Conservation (phyloP, 2,888 invertebrate genomes). For the Troides aeacus region DNA sequence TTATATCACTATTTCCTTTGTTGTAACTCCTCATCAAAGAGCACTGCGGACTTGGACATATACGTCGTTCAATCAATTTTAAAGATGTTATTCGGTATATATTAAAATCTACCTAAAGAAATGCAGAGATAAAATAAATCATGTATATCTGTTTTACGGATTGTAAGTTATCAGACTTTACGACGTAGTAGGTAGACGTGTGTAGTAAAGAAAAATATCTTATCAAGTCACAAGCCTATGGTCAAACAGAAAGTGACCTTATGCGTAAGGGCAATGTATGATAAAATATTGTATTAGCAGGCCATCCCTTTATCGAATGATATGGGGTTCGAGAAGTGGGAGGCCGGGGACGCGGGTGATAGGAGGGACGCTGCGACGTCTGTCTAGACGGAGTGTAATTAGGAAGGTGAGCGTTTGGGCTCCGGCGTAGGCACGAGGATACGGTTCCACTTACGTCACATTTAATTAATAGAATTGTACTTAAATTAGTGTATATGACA, state of each 20-base stretch:
- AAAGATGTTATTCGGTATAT: too few relatives aligned
- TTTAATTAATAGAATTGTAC: conserved; percentile 56
- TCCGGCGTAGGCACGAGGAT: conserved; percentile 45
- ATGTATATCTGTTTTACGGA: too few relatives aligned
- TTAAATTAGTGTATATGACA: conserved; percentile 39
- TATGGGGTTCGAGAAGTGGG: conserved; percentile 39
- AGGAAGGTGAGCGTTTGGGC: conserved; percentile 75
- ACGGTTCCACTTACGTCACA: conserved; percentile 53
- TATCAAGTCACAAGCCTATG: too few relatives aligned
- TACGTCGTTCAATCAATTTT: too few relatives aligned
- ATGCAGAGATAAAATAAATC: too few relatives aligned
- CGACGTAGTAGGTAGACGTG: too few relatives aligned
- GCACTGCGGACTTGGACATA: too few relatives aligned
- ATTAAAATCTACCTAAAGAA: too few relatives aligned
- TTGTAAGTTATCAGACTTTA: too few relatives aligned
- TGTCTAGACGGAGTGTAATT: conserved; percentile 74
- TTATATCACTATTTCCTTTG: too few relatives aligned
- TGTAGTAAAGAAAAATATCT: too few relatives aligned
- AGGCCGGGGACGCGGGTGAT: conserved; percentile 49
- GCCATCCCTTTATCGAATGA: conserved; percentile 40
- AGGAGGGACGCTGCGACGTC: conserved; percentile 58
- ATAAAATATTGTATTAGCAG: conserved; percentile 25
- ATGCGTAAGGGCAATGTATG: conserved; percentile 16
- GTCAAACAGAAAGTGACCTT: background rate
- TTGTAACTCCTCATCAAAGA: too few relatives aligned